Evolutionary conservation across 2,797 vertebrate species (phyloP).

Genomic region (Neopelma chrysocephalum): DNA sequence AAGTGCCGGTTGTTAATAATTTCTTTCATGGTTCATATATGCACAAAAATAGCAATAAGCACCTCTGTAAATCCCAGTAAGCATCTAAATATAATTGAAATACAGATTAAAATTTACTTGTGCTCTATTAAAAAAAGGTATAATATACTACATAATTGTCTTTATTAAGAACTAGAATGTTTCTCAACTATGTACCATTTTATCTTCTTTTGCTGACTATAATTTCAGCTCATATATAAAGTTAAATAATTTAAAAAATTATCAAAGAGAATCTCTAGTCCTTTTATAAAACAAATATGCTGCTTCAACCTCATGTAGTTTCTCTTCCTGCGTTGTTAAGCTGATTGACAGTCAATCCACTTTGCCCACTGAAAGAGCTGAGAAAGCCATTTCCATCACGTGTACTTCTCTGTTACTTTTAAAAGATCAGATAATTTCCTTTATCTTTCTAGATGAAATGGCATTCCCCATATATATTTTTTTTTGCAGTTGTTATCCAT

Average conservation of each 20-base stretch:
- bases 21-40: not conserved
- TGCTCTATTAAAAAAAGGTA: not conserved
- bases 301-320: not conserved
- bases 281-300: not conserved
- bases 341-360: not conserved
- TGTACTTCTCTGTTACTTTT: not conserved
- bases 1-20: not conserved
- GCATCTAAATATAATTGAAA: not conserved
- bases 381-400: not conserved
- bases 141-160: not conserved
- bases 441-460: not conserved
- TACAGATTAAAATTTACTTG: not conserved
- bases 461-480: not conserved
- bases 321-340: not conserved
- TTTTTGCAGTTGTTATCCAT: not conserved
- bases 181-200: not conserved
- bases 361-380: not conserved
- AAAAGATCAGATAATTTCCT: not conserved
- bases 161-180: not conserved
- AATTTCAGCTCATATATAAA: not conserved
- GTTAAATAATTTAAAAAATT: not conserved
- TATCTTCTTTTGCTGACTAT: not conserved
- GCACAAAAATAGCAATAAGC: not conserved
- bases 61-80: not conserved
- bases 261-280: rapidly evolving